These are phyloP conservation scores for Muscidifurax raptorellus DNA, from an alignment of 1,140 invertebrate species.

Conservation along the genomic window DNA sequence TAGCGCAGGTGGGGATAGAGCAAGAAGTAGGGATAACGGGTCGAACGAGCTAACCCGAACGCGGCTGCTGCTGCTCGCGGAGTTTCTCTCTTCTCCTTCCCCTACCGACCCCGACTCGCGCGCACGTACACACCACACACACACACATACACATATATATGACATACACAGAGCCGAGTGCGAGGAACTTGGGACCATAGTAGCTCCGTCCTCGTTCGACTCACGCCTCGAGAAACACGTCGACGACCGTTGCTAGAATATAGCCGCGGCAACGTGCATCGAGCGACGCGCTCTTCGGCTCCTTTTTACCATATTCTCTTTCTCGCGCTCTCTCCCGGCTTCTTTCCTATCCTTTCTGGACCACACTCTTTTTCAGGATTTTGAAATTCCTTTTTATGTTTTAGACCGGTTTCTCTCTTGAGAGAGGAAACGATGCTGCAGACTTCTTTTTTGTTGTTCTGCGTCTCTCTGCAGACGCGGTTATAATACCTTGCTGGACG, in stretches of 20 bases:
- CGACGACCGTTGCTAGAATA: conserved; percentile 1
- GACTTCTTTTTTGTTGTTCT: neutral
- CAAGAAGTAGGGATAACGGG: conserved; percentile 73
- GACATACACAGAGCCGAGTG: neutral
- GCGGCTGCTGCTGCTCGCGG: conserved; percentile 22
- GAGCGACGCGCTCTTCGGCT: neutral
- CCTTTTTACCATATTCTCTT: neutral
- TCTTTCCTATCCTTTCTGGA: neutral
- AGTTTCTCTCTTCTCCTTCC: conserved; percentile 48
- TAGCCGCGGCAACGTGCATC: neutral
- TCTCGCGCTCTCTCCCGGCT: neutral
- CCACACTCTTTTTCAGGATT: neutral
- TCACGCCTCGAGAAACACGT: neutral
- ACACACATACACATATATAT: neutral
- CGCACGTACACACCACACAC: neutral
- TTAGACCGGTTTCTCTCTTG: neutral
- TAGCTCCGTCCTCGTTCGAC: neutral
- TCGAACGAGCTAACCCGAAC: conserved; percentile 76
- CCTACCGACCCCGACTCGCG: conserved; percentile 45
- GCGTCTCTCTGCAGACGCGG: neutral
- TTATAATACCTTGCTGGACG: neutral
- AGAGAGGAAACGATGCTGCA: neutral
- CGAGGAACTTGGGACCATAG: neutral
- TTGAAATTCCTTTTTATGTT: neutral
- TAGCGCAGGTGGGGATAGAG: neutral